phyloP scores from a whole-genome alignment of 2,797 vertebrate genomes.

The Diceros bicornis region DNA sequence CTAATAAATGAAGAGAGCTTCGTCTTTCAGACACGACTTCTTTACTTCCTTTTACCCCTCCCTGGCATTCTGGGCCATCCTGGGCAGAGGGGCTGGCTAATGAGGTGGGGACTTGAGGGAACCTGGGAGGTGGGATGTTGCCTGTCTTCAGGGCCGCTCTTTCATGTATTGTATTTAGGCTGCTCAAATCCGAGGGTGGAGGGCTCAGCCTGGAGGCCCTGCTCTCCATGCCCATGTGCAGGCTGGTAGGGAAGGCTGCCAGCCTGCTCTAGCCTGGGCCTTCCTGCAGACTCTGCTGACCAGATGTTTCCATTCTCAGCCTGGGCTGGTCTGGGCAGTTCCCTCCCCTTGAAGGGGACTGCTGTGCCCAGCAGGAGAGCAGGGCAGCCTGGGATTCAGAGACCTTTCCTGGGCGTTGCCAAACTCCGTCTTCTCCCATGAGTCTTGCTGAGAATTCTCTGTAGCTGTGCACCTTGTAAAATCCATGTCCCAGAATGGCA shows the following conservation, averaged over 20 bases:
- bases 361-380: neutral
- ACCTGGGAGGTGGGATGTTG: neutral
- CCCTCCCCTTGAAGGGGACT: neutral
- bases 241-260: neutral
- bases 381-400: neutral
- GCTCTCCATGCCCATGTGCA: neutral
- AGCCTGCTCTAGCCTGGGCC: neutral
- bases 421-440: neutral
- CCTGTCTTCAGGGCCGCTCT: neutral
- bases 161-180: neutral
- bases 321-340: neutral
- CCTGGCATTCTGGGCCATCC: neutral
- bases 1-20: conserved; percentile 45
- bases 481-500: neutral
- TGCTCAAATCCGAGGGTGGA: neutral
- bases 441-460: neutral
- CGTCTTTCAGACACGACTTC: neutral
- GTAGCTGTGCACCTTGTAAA: neutral
- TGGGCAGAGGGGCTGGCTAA: neutral
- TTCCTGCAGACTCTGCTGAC: neutral
- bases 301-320: neutral
- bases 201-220: neutral
- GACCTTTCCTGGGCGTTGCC: neutral
- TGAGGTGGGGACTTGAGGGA: neutral
- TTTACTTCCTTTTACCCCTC: neutral